phyloP scores from a whole-genome alignment of 2,113 vertebrate genomes.

The Catagonus wagneri region DNA sequence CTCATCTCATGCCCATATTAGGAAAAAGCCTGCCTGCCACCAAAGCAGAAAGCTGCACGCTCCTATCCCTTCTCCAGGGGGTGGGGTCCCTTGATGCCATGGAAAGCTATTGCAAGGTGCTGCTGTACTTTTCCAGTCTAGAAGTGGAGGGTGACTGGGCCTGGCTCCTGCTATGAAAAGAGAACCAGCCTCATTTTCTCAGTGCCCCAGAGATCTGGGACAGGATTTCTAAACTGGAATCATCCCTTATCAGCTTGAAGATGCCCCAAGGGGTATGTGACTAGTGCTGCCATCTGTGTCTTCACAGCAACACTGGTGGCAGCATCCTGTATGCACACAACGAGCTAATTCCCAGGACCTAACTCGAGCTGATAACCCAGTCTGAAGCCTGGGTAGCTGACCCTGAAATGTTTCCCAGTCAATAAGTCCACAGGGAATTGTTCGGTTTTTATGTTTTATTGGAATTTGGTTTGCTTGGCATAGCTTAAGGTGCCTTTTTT shows the following conservation, averaged over 20 bases:
- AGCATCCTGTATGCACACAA: not conserved
- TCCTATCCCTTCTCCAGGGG: constrained; percentile 39
- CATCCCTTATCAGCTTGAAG: constrained; percentile 39
- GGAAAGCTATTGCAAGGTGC: constrained; percentile 69
- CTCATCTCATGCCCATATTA: not conserved
- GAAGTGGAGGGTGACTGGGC: constrained; percentile 57
- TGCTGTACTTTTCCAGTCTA: constrained; percentile 66
- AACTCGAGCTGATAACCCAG: not conserved
- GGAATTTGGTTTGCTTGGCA: constrained; percentile 80
- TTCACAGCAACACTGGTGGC: not conserved
- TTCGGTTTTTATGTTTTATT: constrained; percentile 65
- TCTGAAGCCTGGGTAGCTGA: constrained; percentile 46
- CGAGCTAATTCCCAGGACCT: not conserved
- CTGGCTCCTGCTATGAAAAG: constrained; percentile 66
- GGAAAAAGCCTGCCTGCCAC: constrained; percentile 66
- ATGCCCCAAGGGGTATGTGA: not conserved
- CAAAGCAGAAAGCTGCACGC: constrained; percentile 48
- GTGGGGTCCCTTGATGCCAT: constrained; percentile 4
- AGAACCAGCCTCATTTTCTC: constrained; percentile 78
- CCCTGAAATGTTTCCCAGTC: constrained; percentile 41
- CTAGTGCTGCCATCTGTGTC: constrained; percentile 41
- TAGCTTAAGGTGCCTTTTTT: constrained; percentile 83
- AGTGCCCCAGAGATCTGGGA: constrained; percentile 72
- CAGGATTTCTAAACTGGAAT: constrained; percentile 76
- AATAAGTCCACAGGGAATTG: constrained; percentile 56